Evolutionary conservation across 2,113 vertebrate genomes (phyloP), one percentile per base, ranked within the genome.

Genomic region (Ophthalmolycus amberensis): DNA sequence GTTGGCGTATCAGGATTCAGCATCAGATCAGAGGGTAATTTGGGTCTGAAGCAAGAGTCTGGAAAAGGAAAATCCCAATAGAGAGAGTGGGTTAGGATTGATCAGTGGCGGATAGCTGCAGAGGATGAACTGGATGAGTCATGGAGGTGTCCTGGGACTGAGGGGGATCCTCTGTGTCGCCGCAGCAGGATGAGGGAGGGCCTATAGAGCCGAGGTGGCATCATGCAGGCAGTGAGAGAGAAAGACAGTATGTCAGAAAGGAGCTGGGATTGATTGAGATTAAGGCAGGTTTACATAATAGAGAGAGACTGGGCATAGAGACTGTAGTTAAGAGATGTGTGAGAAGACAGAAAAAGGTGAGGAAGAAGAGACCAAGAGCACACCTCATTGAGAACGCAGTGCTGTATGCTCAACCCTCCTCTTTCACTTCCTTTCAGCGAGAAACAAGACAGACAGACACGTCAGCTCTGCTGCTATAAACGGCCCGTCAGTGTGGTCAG

Each of bases 121-220:
- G 81, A 71, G 77, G 56, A 77, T 60, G 76, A 89, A 76, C 64
- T 58, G 74, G 60, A 60, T 85, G 77, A 87, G 84, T 74, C 88
- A 70, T 75, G 50, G 52, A 68, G 56, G 68, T 63, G 80, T 89
- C 85, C 73, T 6, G 88, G 85, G 87, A 89, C 69, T 63, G 87
- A 81, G 37, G 60, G 74, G 75, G 82, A 80, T 91, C 85, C 73
- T 85, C 62, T 75, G 75, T 80, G 86, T 82, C 58, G 8, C 65
- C 20, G 62, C 71, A 65, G 64, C 83, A 82, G 87, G 85, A 88
- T 91, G 88, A 92, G 65, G 62, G 82, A 71, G 75, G 77, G 74
- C 77, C 76, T 67, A 79, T 67, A 79, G 65, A 84, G 70, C 79
- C 6, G 34, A 69, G 79, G 81, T 74, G 74, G 80, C 86, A 83